These are phyloP conservation scores for Gobionotothen gibberifrons DNA, from an alignment of 2,797 vertebrate genomes.

Conservation along the genomic window DNA sequence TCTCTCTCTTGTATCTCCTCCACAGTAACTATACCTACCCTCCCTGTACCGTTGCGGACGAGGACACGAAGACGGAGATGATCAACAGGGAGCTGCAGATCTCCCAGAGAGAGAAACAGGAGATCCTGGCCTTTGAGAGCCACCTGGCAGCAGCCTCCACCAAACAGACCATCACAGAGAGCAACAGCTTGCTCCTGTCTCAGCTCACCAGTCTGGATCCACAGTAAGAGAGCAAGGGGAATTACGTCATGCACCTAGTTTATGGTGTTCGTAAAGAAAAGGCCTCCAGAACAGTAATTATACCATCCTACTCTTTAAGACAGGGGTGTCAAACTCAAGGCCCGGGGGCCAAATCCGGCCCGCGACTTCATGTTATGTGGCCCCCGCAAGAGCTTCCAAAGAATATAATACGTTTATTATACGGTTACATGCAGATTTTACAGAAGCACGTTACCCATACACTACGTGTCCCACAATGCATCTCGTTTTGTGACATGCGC, in stretches of 20 bases:
- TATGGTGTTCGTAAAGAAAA: neutral
- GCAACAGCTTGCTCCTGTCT: conserved; percentile 94
- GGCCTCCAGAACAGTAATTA: neutral
- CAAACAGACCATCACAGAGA: conserved; percentile 98
- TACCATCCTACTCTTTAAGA: too few relatives aligned
- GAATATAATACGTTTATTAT: too few relatives aligned
- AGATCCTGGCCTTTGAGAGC: conserved; percentile 97
- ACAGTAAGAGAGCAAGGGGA: conserved; percentile 84
- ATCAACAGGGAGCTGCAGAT: conserved; percentile 94
- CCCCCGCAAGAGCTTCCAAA: too few relatives aligned
- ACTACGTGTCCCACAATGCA: too few relatives aligned
- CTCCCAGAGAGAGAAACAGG: conserved; percentile 96
- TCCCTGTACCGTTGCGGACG: conserved; percentile 94
- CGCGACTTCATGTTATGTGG: too few relatives aligned
- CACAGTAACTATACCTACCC: conserved; percentile 95
- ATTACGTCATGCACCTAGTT: too few relatives aligned
- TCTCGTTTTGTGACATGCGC: too few relatives aligned
- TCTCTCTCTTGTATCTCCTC: neutral
- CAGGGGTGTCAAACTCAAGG: too few relatives aligned
- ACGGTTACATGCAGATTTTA: too few relatives aligned
- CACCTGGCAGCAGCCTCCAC: conserved; percentile 97
- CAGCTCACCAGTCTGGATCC: conserved; percentile 98
- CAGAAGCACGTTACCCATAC: too few relatives aligned
- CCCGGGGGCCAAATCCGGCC: too few relatives aligned
- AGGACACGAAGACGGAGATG: conserved; percentile 96